A percentile compares a stretch with the other conserved stretches of the same genome.
Conservation (phyloP, 2,888 invertebrate species). For the Bombyx huttoni region DNA sequence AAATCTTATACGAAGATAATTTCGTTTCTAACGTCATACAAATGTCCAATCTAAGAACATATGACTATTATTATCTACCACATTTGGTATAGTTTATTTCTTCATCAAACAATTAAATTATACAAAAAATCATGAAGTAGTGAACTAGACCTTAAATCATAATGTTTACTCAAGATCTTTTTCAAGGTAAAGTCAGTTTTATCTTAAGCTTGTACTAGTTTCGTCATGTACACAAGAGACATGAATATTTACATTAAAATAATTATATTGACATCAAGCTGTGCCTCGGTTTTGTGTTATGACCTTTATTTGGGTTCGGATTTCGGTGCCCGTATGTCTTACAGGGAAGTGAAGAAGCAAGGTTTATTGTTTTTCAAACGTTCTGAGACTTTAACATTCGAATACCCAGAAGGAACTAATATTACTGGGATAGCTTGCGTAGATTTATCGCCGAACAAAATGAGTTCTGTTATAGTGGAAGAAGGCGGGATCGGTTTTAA, state of each 20-base stretch:
- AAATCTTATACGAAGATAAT: no score
- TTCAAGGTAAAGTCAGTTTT: conserved; percentile 1
- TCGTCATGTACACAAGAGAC: not conserved
- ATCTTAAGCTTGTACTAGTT: not conserved
- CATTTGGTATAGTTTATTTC: no score
- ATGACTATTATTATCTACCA: no score
- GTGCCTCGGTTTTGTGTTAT: conserved; percentile 7
- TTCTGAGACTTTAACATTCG: conserved; percentile 15
- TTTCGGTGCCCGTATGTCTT: conserved; percentile 32
- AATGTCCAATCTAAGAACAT: no score
- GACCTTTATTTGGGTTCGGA: conserved; percentile 20
- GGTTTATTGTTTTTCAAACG: conserved; percentile 29
- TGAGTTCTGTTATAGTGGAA: conserved; percentile 14
- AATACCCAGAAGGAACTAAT: conserved; percentile 24
- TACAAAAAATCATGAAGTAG: not conserved
- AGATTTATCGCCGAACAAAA: conserved; percentile 24
- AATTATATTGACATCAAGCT: conserved; percentile 3
- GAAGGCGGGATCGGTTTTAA: conserved; percentile 22
- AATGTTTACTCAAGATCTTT: conserved; percentile 1
- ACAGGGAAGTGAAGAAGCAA: conserved; percentile 29
- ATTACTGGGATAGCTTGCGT: conserved; percentile 31
- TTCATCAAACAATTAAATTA: no score
- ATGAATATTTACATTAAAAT: not conserved
- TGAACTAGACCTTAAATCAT: not conserved
- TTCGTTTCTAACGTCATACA: no score